Base-by-base conservation (phyloP, 2,888 invertebrate species). In the Epinotia nisella region DNA sequence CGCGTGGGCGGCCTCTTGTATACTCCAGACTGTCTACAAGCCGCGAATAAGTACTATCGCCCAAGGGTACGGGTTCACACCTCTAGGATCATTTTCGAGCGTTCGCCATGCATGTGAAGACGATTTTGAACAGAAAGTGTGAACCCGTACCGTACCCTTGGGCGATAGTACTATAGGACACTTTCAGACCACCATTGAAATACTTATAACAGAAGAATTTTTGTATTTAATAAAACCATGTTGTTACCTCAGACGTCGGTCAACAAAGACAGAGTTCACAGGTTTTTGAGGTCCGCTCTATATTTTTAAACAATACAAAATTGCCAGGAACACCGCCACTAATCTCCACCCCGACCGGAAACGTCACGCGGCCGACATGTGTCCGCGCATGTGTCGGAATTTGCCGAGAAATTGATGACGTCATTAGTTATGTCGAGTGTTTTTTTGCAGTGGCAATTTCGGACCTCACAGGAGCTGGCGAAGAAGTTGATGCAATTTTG, bases 351-450 rank as follows among this genome's bases (percentile, higher is more conserved):
- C 77, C 78, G 81, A 85, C 87, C 91, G 92, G 93, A 93, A 91
- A 87, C 81, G 78, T 80, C 85, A 87, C 89, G 87, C 88, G 85
- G 89, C 89, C 88, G 87, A 89, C 91, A 91, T 88, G 85, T 90
- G 90, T 87, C 87, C 75, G 81, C 84, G 86, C 89, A 88, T 89
- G 89, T 90, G 89, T 87, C 80, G 83, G 87, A 86, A 88, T 87
- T 83, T 81, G 86, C 82, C 83, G 83, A 83, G 86, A 86, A 86
- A 87, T 87, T 90, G 91, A 91, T 90, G 92, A 89, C 89, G 87
- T 90, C 91, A 91, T 93, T 90, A 91, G 86, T 90, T 88, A 88
- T 87, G 82, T 87, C 85, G 83, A 87, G 85, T 83, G 84, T 71
- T 71, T 78, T 80, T 85, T 83, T 81, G 76, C 75, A 70, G 64